These are phyloP conservation scores for Austrolebias charrua DNA, from an alignment of 2,797 vertebrate genomes.

Conservation along the genomic window DNA sequence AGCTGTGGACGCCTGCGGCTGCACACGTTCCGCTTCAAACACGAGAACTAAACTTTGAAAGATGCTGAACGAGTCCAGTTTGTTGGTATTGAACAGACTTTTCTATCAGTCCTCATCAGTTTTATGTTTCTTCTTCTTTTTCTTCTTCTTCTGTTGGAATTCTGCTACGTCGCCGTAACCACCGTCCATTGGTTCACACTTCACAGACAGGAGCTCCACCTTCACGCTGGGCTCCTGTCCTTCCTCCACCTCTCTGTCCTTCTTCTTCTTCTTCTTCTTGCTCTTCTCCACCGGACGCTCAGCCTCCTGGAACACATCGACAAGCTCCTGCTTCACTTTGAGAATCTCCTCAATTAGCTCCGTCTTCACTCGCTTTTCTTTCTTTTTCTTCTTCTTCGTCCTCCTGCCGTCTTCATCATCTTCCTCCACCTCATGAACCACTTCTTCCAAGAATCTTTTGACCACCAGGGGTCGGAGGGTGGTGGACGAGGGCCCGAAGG, in stretches of 20 bases:
- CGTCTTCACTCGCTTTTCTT: slow-evolving; percentile 54
- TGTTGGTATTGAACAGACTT: too few relatives aligned
- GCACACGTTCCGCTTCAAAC: neutral
- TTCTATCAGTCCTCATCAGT: slow-evolving; percentile 41
- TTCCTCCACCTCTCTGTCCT: slow-evolving; percentile 55
- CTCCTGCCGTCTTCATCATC: slow-evolving; percentile 13
- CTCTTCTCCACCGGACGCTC: slow-evolving; percentile 44
- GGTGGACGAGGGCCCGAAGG: slow-evolving; percentile 32
- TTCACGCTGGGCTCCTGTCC: slow-evolving; percentile 46
- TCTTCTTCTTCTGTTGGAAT: slow-evolving; percentile 57
- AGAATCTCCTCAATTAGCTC: slow-evolving; percentile 24
- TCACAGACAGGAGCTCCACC: slow-evolving; percentile 40
- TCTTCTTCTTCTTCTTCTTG: slow-evolving; percentile 67
- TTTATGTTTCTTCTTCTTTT: slow-evolving; percentile 59
- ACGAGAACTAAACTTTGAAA: neutral
- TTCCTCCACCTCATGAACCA: neutral
- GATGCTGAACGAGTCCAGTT: too few relatives aligned
- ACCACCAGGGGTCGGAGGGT: slow-evolving; percentile 21
- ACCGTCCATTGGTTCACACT: slow-evolving; percentile 44
- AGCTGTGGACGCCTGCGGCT: slow-evolving; percentile 6
- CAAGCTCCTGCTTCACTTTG: slow-evolving; percentile 44
- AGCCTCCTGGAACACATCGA: slow-evolving; percentile 1
- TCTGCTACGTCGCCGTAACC: slow-evolving; percentile 28
- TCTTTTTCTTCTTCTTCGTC: slow-evolving; percentile 65
- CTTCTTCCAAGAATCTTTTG: slow-evolving; percentile 24